Evolutionary conservation across 2,113 vertebrate genomes (phyloP), one percentile per base, ranked within the genome.

Genomic region (Pelodiscus sinensis): DNA sequence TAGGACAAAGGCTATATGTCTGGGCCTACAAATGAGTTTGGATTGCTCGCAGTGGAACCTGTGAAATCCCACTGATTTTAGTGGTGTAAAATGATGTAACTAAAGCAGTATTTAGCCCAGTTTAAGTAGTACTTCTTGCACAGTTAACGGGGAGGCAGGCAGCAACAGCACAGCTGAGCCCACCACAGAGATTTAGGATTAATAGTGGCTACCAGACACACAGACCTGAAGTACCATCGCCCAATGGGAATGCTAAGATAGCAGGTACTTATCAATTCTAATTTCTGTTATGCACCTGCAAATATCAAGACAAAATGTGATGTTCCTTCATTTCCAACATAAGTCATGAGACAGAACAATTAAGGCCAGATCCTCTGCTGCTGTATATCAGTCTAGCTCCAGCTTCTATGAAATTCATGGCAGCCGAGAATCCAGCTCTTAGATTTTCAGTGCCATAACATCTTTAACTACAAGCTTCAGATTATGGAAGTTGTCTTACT

Each of bases 401-500:
- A 52, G 14, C 82, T 16, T 5, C 8, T 62, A 38, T 25, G 6
- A 3, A 89, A 50, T 65, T 50, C 77, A 11, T 58, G 12, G 18
- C 18, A 29, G 18, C 25, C 52, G 18, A 83, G 25, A 18, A 89
- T 14, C 4, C 50, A 84, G 1, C 0, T n/a, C 5, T 52, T 15
- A 31, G 15, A 13, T 10, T 54, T 88, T 56, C 18, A 62, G 55
- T 54, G 54, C 89, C 71, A 60, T 31, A 31, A 29, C 14, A 35
- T 2, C 2, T 81, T 79, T 81, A 65, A 3, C 31, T 90, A 51
- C 27, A 16, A 81, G 38, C 3, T 87, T 71, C 50, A 78, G 78
- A 79, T 3, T 11, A 81, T 90, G 18, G 79, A 54, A 9, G 22
- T 4, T 81, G 25, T 60, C 95, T 98, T 97, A 98, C 98, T 73